These are phyloP conservation scores for Drosophila vallismaia DNA, from an alignment of 2,888 invertebrate species.

Conservation along the genomic window DNA sequence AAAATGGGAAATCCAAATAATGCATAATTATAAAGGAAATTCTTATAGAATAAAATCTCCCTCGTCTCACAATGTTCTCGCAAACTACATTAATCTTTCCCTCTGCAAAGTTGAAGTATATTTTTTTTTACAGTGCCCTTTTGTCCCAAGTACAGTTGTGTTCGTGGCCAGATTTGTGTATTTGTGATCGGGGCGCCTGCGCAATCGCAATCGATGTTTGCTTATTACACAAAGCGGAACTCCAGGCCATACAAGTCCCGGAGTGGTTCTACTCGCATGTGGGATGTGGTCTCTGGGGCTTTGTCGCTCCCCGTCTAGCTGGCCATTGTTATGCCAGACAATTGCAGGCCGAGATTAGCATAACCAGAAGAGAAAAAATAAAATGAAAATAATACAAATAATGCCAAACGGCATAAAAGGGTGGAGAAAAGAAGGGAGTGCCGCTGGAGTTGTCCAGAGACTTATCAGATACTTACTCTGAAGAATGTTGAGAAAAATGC, in stretches of 20 bases:
- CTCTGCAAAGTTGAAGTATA: too few relatives aligned
- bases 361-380: conserved; percentile 40
- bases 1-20: background rate
- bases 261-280: conserved; percentile 34
- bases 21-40: too few relatives aligned
- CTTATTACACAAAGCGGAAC: conserved; percentile 49
- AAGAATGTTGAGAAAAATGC: background rate
- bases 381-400: background rate
- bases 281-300: conserved; percentile 27
- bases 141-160: background rate
- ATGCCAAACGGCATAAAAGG: conserved; percentile 2
- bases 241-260: conserved; percentile 41
- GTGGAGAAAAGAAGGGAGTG: conserved; percentile 22
- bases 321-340: conserved; percentile 49
- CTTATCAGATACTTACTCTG: background rate
- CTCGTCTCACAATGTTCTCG: too few relatives aligned
- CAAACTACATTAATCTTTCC: too few relatives aligned
- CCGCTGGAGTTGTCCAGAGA: conserved; percentile 3
- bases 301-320: conserved; percentile 29
- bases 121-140: background rate
- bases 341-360: conserved; percentile 46
- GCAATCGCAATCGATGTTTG: conserved; percentile 50
- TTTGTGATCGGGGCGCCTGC: conserved; percentile 34
- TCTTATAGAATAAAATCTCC: too few relatives aligned
- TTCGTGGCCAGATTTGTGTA: background rate